These are phyloP conservation scores for Zapornia atra DNA, from an alignment of 2,113 vertebrate species.

Conservation along the genomic window DNA sequence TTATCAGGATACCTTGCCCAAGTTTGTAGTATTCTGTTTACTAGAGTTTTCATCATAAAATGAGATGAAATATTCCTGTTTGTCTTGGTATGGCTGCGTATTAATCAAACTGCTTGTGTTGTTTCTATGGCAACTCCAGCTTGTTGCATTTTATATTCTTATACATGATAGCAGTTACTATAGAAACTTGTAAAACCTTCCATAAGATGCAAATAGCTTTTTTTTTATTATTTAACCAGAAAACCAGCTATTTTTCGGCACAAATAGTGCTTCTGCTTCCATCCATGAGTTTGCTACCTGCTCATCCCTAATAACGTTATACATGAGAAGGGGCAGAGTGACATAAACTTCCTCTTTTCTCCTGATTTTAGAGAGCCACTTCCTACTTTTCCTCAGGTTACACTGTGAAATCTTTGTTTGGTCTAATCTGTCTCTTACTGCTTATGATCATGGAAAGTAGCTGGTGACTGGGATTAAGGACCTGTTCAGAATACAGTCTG, in stretches of 20 bases:
- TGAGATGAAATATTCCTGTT: constrained; percentile 19
- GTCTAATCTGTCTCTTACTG: background rate
- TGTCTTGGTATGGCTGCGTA: background rate
- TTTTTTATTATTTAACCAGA: constrained; percentile 3
- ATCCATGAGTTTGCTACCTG: background rate
- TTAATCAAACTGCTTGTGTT: constrained; percentile 36
- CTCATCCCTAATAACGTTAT: background rate
- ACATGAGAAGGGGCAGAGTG: background rate
- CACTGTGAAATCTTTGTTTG: background rate
- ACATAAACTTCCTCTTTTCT: background rate
- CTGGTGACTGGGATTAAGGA: background rate
- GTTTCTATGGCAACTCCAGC: constrained; percentile 31
- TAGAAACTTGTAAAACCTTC: constrained; percentile 63
- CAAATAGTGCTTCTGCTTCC: background rate
- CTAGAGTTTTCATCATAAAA: constrained; percentile 5
- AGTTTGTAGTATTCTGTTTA: constrained; percentile 9
- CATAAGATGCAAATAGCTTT: constrained; percentile 29
- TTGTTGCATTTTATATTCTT: constrained; percentile 39
- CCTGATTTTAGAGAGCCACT: background rate
- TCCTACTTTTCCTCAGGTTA: background rate
- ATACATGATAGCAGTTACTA: constrained; percentile 48
- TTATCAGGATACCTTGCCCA: background rate
- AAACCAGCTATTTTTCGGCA: constrained; percentile 7
- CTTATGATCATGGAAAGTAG: background rate
- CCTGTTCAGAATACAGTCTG: background rate